Conservation (phyloP, 2,888 invertebrate genomes). For the Scaptomyza cyrtandrae region DNA sequence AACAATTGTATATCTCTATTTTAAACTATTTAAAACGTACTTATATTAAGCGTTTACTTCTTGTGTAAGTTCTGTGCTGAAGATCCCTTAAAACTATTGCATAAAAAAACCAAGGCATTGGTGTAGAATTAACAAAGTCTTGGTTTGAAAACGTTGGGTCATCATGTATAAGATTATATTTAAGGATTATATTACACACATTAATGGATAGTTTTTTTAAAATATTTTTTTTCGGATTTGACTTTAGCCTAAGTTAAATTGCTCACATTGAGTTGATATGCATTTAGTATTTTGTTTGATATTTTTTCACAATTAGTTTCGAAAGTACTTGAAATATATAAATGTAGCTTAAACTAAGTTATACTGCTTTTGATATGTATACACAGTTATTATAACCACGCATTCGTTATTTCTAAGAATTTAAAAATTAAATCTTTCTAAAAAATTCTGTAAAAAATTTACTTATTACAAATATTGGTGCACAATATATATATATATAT, state of each 20-base stretch:
- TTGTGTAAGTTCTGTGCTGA: conserved; percentile 44
- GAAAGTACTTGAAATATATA: conserved; percentile 53
- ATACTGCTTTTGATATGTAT: conserved; percentile 49
- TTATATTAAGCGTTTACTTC: conserved; percentile 27
- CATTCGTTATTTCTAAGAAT: conserved; percentile 40
- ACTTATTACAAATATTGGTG: conserved; percentile 42
- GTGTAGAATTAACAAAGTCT: conserved; percentile 31
- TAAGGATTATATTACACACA: conserved; percentile 30
- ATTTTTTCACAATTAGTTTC: conserved; percentile 55
- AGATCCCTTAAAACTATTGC: conserved; percentile 63
- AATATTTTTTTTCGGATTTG: conserved; percentile 9
- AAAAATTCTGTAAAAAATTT: conserved; percentile 70
- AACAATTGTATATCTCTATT: conserved; percentile 47
- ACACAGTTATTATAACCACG: conserved; percentile 26
- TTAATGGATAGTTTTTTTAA: conserved; percentile 18
- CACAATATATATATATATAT: conserved; percentile 40
- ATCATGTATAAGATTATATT: conserved; percentile 22
- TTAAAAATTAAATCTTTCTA: conserved; percentile 64
- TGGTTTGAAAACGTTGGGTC: conserved; percentile 50
- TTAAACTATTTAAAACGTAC: neutral
- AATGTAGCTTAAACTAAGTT: conserved; percentile 43
- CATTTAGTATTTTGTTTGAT: conserved; percentile 30
- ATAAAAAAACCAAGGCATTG: conserved; percentile 39
- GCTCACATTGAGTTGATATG: conserved; percentile 78
- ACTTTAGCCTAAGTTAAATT: conserved; percentile 60